Base-by-base conservation (phyloP, 2,113 vertebrate species). In the Calyptommatus sinebrachiatus region DNA sequence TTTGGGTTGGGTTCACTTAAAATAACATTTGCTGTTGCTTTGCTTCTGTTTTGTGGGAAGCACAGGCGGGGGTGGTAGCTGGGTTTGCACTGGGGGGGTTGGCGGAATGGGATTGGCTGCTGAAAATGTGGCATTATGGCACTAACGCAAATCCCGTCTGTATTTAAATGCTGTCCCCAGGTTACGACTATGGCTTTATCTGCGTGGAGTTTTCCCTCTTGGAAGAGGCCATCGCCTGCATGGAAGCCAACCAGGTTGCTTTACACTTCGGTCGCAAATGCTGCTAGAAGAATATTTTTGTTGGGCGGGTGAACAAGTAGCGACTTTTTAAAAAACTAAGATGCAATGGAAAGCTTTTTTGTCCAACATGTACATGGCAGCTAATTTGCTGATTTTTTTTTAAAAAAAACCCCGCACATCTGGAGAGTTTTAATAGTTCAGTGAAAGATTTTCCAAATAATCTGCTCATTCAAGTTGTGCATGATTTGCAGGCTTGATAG, bases 121-220 rank as follows among this genome's bases (percentile, higher is more conserved):
- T 89, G 88, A 84, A 81, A 91, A 85, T 94, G 85, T 94, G 88
- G 93, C 92, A 94, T 88, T 94, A 94, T 88, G 88, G 96, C 96
- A 99, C 98, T 99, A 99, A 99, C 97, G 95, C 96, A 97, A 97
- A 96, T 96, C 97, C 97, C 97, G 97, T 99, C 97, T 99, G 97
- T 99, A 99, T 99, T 99, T 97, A 99, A 99, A 99, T 99, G 98
- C 98, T 99, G 97, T 99, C 97, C 98, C 98, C 97, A 99, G 98
- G 98, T 99, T 99, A 99, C 97, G 98, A 99, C 98, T 98, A 97
- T 97, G 98, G 99, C 98, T 99, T 97, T 97, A 98, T 98, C 98
- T 99, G 98, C 98, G 98, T 99, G 98, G 98, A 99, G 95, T 99
- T 99, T 99, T 99, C 98, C 97, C 97, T 99, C 98, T 97, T 99